Base-by-base conservation (phyloP, 2,888 invertebrate species). In the Melieria picta region DNA sequence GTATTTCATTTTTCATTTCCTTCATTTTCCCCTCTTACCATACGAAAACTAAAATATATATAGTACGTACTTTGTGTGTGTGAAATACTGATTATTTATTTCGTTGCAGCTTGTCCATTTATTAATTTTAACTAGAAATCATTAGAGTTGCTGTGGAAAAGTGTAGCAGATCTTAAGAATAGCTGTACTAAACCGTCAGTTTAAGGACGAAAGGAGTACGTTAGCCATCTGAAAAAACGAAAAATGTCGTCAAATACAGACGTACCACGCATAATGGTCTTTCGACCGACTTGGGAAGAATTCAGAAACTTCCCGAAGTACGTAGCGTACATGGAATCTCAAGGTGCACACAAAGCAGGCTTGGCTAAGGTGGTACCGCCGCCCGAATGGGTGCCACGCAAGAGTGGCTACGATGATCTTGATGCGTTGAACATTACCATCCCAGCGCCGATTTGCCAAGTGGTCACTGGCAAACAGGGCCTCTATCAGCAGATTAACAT, bases 341-440 rank as follows among this genome's bases (percentile, higher is more conserved):
- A 91, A 81, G 95, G 97, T 11, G 98, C 98, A 0, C 96, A 99
- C 83, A 96, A 95, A 86, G 97, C 97, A 75, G 99, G 98, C 0
- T 87, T 98, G 50, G 96, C 98, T 0, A 98, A 98, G 91, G 94
- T 99, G 68, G 96, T 99, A 76, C 99, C 99, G 10, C 99, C 99
- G 0, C 90, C 93, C 0, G 98, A 98, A 87, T 99, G 98, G 98
- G 90, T 94, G 7, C 96, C 99, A 0, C 89, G 96, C 6, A 94
- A 93, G 87, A 86, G 88, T 47, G 97, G 96, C 0, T 98, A 98
- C 83, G 90, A 93, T 77, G 91, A 94, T 82, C 88, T 96, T 58
- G 93, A 95, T 58, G 91, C 93, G 67, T 88, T 97, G 50, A 90
- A 96, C 84, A 89, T 97, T 9, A 92, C 91, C 0, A 98, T 99